Conservation (phyloP, 2,797 vertebrate genomes). For the Cynodonichthys magdalenae region DNA sequence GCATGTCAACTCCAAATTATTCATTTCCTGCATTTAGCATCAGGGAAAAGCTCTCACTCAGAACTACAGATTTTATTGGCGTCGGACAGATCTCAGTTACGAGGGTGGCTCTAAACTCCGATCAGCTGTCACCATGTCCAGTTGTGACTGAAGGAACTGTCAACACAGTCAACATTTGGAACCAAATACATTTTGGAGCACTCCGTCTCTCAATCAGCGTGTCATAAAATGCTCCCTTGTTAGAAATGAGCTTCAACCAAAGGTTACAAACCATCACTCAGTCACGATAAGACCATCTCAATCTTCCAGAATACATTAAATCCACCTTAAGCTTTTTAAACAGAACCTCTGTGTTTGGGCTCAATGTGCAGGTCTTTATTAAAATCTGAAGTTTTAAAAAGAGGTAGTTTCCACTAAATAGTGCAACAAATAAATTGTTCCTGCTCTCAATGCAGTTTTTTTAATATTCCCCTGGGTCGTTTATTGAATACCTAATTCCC, state of each 20-base stretch:
- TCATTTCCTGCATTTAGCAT: not conserved
- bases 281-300: not conserved
- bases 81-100: not conserved
- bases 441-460: not conserved
- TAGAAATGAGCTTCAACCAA: not conserved
- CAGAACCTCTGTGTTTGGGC: too few relatives aligned
- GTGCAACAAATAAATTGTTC: not conserved
- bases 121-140: not conserved
- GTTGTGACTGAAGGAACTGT: slow-evolving; percentile 13
- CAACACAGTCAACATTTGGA: not conserved
- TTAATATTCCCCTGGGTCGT: not conserved
- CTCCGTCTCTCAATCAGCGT: not conserved
- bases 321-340: too few relatives aligned
- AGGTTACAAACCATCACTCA: not conserved
- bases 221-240: not conserved
- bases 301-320: too few relatives aligned
- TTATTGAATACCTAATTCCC: too few relatives aligned
- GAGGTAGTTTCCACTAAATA: not conserved
- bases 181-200: slow-evolving; percentile 9
- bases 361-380: too few relatives aligned
- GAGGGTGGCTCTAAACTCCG: slow-evolving; percentile 11
- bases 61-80: not conserved
- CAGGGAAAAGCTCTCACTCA: slow-evolving; percentile 21
- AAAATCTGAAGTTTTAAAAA: not conserved
- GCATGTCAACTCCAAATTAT: slow-evolving; percentile 6